Conservation (phyloP, 2,113 vertebrate species). For the Melanocharis versteri region DNA sequence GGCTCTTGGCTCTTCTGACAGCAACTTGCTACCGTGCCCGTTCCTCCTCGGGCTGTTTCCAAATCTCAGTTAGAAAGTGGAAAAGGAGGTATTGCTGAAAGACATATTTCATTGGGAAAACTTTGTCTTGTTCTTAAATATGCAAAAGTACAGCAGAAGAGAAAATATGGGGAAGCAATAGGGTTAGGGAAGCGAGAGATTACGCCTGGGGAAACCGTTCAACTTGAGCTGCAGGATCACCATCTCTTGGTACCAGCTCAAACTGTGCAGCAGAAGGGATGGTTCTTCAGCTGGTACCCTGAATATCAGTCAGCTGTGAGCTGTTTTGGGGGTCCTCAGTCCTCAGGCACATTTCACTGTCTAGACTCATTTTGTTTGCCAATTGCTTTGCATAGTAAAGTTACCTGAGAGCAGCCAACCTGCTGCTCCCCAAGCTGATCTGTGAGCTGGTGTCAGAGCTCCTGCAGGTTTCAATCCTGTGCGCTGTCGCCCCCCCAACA, state of each 20-base stretch:
- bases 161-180: not conserved
- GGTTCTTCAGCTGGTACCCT: not conserved
- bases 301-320: not conserved
- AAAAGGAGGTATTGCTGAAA: not conserved
- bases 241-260: not conserved
- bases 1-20: not conserved
- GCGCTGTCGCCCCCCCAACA: not conserved
- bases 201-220: not conserved
- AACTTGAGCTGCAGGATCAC: not conserved
- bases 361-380: not conserved
- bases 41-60: not conserved
- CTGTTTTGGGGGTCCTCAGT: not conserved
- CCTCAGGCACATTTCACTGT: not conserved
- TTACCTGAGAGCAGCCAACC: not conserved
- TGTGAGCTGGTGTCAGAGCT: not conserved
- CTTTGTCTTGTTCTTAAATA: not conserved
- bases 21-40: not conserved
- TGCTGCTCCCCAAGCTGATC: not conserved
- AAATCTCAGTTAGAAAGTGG: not conserved
- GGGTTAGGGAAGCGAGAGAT: not conserved
- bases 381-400: not conserved
- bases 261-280: not conserved
- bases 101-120: not conserved
- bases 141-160: not conserved
- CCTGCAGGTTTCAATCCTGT: not conserved